A percentile compares a stretch with the other conserved stretches of the same genome.
Conservation (phyloP, 2,113 vertebrate species). For the Rhadina sibilatrix region DNA sequence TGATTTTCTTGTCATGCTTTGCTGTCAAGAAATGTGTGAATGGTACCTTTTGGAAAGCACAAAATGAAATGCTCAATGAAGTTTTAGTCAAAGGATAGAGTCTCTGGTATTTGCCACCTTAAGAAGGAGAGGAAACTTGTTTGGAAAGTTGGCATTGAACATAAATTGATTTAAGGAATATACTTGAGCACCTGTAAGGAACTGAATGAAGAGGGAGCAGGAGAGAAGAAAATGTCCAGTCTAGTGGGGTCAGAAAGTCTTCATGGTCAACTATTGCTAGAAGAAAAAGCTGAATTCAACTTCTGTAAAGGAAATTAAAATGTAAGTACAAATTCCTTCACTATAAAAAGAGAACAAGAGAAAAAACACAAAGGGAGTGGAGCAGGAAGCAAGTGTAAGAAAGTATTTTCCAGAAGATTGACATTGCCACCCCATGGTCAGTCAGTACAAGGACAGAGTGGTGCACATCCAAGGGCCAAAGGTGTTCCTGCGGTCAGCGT, state of each 20-base stretch:
- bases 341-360: not conserved
- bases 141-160: not conserved
- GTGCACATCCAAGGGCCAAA: not conserved
- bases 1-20: not conserved
- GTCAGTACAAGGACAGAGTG: not conserved
- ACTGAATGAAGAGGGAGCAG: not conserved
- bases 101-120: not conserved
- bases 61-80: not conserved
- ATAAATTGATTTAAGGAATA: not conserved
- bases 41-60: not conserved
- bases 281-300: not conserved
- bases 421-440: not conserved
- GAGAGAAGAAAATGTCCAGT: not conserved
- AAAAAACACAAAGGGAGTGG: not conserved
- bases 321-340: not conserved
- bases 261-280: not conserved
- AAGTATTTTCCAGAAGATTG: not conserved
- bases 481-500: not conserved
- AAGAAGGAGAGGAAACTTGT: not conserved
- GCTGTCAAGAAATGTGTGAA: fast-evolving
- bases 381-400: not conserved
- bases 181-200: not conserved
- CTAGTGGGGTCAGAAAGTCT: not conserved
- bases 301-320: not conserved
- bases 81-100: not conserved